Percentiles rank a stretch among this genome's conserved stretches.
These are phyloP conservation scores for Scaptomyza pallida DNA, from an alignment of 1,140 invertebrate genomes.

Conservation along the genomic window DNA sequence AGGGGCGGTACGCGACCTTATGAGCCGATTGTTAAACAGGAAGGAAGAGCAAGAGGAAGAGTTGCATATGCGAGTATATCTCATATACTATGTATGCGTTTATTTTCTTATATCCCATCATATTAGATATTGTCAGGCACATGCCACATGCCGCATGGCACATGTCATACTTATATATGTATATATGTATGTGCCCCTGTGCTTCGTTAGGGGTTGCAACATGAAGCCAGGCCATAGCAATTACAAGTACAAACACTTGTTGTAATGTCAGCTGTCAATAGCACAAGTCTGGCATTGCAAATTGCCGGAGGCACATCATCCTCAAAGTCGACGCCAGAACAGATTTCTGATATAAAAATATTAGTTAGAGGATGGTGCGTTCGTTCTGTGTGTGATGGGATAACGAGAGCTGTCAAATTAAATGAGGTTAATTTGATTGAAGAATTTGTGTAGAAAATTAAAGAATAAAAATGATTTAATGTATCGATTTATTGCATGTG, in stretches of 20 bases:
- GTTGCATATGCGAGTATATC: constrained; percentile 23
- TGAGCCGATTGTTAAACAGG: not conserved
- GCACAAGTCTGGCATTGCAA: constrained; percentile 40
- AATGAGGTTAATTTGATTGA: constrained; percentile 18
- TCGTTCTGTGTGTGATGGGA: not conserved
- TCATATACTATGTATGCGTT: not conserved
- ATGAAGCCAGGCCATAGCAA: constrained; percentile 45
- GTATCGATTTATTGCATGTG: not conserved
- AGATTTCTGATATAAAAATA: constrained; percentile 18
- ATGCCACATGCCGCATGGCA: constrained; percentile 20
- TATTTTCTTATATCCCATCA: not conserved
- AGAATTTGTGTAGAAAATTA: not conserved
- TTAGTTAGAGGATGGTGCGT: not conserved
- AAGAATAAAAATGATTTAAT: not conserved
- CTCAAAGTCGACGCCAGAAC: constrained; percentile 12
- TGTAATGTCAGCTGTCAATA: constrained; percentile 64
- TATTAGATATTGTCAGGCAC: constrained; percentile 15
- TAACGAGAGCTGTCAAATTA: constrained; percentile 11
- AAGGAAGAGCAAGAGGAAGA: constrained; percentile 12
- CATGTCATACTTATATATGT: constrained; percentile 17
- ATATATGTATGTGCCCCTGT: constrained; percentile 8
- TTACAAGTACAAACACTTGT: constrained; percentile 65
- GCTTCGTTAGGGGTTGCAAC: constrained; percentile 46
- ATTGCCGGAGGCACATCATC: constrained; percentile 31
- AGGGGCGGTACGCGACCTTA: not conserved